phyloP scores from a whole-genome alignment of 2,113 vertebrate genomes.

The Podarcis muralis region DNA sequence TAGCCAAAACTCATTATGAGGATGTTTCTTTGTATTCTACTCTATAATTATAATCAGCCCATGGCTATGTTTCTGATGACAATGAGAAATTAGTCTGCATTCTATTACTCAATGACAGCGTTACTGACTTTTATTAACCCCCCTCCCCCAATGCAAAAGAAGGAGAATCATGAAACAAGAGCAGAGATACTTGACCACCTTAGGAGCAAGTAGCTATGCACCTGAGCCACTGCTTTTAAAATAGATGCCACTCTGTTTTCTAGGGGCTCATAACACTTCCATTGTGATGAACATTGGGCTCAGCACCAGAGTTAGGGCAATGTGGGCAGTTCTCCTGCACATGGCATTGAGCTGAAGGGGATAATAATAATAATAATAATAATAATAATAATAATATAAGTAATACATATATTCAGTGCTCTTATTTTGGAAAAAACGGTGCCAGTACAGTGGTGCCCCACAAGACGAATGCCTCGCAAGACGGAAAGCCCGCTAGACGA shows the following conservation, averaged over 20 bases:
- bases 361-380: too few species aligned
- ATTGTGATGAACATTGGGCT: slow-evolving; percentile 51
- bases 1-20: neutral
- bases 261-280: slow-evolving; percentile 49
- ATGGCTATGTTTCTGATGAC: neutral
- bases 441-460: too few species aligned
- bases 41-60: slow-evolving; percentile 17
- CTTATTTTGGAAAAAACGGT: too few species aligned
- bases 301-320: too few species aligned
- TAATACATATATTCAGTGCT: too few species aligned
- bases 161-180: slow-evolving; percentile 29
- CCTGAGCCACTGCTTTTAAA: slow-evolving; percentile 38
- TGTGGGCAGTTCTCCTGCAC: too few species aligned
- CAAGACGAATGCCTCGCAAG: too few species aligned
- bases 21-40: slow-evolving; percentile 20
- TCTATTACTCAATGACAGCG: slow-evolving; percentile 8
- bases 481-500: too few species aligned
- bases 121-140: neutral
- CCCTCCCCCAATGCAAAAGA: neutral
- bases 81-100: slow-evolving; percentile 26
- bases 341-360: too few species aligned
- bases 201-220: slow-evolving; percentile 49
- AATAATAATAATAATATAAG: too few species aligned
- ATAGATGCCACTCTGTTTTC: slow-evolving; percentile 55
- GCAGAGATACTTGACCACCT: slow-evolving; percentile 44